These are phyloP conservation scores for Melanophora roralis DNA, from an alignment of 2,888 invertebrate genomes.

Conservation along the genomic window DNA sequence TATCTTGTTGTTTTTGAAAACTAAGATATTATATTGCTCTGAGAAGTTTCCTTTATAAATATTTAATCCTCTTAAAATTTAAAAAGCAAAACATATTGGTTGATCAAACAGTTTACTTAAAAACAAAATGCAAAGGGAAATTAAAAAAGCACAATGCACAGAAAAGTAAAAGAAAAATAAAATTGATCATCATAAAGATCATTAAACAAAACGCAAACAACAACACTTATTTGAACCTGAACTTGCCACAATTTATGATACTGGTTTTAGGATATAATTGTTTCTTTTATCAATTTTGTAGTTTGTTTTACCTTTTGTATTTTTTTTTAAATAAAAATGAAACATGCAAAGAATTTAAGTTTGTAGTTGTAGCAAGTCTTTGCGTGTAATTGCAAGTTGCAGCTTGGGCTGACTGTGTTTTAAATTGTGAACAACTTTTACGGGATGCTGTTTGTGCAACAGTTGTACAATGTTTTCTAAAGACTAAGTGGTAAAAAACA, in stretches of 20 bases:
- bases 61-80: conserved; percentile 25
- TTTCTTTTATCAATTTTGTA: background rate
- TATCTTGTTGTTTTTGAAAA: background rate
- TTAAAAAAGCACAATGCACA: conserved; percentile 24
- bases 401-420: conserved; percentile 32
- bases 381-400: conserved; percentile 17
- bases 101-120: conserved; percentile 48
- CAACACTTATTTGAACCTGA: conserved; percentile 60
- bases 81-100: conserved; percentile 22
- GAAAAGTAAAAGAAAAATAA: conserved; percentile 48
- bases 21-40: background rate
- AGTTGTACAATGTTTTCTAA: conserved; percentile 18
- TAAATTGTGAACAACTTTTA: conserved; percentile 18
- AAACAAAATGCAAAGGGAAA: conserved; percentile 29
- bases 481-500: conserved; percentile 11
- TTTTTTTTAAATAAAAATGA: background rate
- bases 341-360: conserved; percentile 27
- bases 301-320: background rate
- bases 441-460: conserved; percentile 39
- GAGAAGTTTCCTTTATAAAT: background rate
- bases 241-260: conserved; percentile 62
- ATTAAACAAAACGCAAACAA: conserved; percentile 34
- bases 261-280: conserved; percentile 51
- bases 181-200: conserved; percentile 52
- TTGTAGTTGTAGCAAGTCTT: conserved; percentile 14